phyloP scores from a whole-genome alignment of 2,888 invertebrate species.

The Scaptomyza caliginosa region DNA sequence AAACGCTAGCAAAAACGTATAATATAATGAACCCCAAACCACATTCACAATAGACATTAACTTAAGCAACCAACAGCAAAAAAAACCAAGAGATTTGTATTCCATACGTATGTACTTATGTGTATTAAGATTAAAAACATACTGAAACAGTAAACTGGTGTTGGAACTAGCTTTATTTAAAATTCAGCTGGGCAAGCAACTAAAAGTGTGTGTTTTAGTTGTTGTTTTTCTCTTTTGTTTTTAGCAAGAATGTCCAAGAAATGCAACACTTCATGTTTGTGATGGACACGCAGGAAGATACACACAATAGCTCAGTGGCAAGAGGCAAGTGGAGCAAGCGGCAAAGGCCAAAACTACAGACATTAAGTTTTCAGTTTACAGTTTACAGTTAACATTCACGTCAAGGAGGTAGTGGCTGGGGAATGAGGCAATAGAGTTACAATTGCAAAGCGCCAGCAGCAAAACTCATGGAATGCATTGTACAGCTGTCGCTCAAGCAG shows the following conservation, averaged over 20 bases:
- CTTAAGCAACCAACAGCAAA: conserved; percentile 10
- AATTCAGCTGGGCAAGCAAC: conserved; percentile 21
- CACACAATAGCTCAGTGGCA: conserved; percentile 16
- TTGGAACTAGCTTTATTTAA: conserved; percentile 30
- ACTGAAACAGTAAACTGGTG: conserved; percentile 42
- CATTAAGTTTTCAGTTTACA: conserved; percentile 65
- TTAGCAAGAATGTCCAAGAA: no score
- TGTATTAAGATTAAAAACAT: conserved; percentile 46
- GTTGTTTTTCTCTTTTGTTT: neutral
- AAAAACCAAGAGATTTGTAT: conserved; percentile 41
- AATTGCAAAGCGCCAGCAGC: conserved; percentile 40
- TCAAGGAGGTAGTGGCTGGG: conserved; percentile 7
- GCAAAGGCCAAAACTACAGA: conserved; percentile 45
- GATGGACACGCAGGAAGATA: conserved; percentile 52
- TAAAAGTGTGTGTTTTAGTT: neutral
- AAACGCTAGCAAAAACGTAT: neutral
- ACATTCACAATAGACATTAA: conserved; percentile 13
- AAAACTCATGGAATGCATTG: conserved; percentile 42
- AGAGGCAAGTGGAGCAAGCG: conserved; percentile 24
- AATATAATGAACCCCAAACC: neutral
- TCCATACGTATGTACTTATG: conserved; percentile 28
- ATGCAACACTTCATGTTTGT: conserved; percentile 50
- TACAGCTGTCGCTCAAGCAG: conserved; percentile 54
- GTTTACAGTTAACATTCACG: conserved; percentile 27
- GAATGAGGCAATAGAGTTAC: conserved; percentile 42